These are phyloP conservation scores for Drosophila pseudotalamancana DNA, from an alignment of 2,888 invertebrate species.

Conservation along the genomic window DNA sequence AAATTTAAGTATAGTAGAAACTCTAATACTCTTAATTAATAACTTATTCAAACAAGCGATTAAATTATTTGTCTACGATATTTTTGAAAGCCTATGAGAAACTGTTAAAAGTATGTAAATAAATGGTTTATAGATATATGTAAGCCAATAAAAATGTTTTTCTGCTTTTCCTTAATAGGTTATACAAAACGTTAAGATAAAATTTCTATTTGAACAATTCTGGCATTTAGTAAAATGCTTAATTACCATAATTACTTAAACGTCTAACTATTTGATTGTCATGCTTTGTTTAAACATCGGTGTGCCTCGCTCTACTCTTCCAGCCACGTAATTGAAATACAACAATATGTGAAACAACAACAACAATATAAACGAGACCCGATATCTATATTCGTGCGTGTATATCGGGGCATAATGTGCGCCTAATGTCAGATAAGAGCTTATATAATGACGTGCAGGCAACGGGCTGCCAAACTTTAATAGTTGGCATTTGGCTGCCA, in stretches of 20 bases:
- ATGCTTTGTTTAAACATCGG: slow-evolving; percentile 2
- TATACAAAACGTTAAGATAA: no score
- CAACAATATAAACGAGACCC: slow-evolving; percentile 8
- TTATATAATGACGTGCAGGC: slow-evolving; percentile 64
- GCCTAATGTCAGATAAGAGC: slow-evolving; percentile 59
- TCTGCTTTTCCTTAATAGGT: no score
- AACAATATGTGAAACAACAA: slow-evolving; percentile 29
- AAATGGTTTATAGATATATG: no score
- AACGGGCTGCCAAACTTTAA: slow-evolving; percentile 19
- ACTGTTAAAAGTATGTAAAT: no score
- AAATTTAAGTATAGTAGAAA: background rate
- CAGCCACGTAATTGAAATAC: slow-evolving; percentile 58
- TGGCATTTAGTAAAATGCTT: background rate
- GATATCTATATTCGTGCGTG: slow-evolving; percentile 10
- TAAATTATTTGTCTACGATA: background rate
- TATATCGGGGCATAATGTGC: slow-evolving; percentile 45
- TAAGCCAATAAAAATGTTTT: no score
- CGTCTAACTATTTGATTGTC: background rate
- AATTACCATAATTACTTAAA: slow-evolving; percentile 3
- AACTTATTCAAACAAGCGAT: background rate
- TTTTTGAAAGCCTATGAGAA: background rate
- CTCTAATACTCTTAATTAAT: background rate
- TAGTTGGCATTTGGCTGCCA: slow-evolving; percentile 20
- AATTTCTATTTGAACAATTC: no score
- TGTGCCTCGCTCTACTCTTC: background rate